These are phyloP conservation scores for Chrysaora quinquecirrha DNA, from an alignment of 30 jellyfish, hydroid and myxozoan species.

Conservation along the genomic window DNA sequence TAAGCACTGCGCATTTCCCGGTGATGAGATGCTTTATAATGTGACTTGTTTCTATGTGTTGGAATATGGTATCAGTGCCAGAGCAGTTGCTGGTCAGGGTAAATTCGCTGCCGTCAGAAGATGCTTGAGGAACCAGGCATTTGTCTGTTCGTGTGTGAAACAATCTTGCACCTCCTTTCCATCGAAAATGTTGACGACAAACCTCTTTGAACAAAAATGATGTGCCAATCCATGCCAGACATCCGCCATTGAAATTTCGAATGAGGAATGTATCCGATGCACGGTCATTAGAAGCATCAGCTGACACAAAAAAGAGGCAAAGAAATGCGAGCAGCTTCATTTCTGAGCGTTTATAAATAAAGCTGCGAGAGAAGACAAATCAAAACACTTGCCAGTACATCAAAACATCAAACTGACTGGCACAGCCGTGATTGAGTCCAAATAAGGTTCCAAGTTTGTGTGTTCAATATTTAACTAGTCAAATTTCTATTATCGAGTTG, in stretches of 20 bases:
- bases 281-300: background rate
- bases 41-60: slow-evolving; percentile 24
- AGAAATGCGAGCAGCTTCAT: too few relatives aligned
- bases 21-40: slow-evolving; percentile 25
- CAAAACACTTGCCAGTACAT: too few relatives aligned
- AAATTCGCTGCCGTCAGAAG: slow-evolving; percentile 17
- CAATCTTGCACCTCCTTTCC: slow-evolving; percentile 49
- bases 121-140: slow-evolving; percentile 20
- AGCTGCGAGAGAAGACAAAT: too few relatives aligned
- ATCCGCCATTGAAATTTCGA: slow-evolving; percentile 30
- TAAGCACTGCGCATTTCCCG: slow-evolving; percentile 27
- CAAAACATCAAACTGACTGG: too few relatives aligned
- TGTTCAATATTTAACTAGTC: too few relatives aligned
- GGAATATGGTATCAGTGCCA: slow-evolving; percentile 40
- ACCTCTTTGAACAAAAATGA: slow-evolving; percentile 4
- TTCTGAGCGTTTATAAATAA: too few relatives aligned
- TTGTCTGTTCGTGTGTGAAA: slow-evolving; percentile 26
- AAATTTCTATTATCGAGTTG: too few relatives aligned
- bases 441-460: too few relatives aligned
- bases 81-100: slow-evolving; percentile 30
- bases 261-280: slow-evolving; percentile 16
- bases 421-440: too few relatives aligned
- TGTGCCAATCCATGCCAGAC: slow-evolving; percentile 18
- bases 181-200: slow-evolving; percentile 38
- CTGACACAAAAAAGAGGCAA: background rate